Evolutionary conservation across 2,113 vertebrate genomes (phyloP).

Genomic region (Euleptes europaea): DNA sequence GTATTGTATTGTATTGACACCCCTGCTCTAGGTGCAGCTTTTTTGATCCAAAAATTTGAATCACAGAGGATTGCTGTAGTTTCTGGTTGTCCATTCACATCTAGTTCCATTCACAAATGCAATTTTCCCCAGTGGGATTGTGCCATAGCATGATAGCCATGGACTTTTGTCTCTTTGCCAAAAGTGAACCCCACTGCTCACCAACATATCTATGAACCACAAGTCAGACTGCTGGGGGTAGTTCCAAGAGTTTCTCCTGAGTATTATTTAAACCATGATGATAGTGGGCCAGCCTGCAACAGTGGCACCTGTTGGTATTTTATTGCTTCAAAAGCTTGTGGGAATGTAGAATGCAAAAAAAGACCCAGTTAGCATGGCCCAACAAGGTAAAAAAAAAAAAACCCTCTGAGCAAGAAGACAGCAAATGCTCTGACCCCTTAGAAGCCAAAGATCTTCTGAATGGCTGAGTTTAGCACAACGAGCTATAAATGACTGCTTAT

Average conservation of each 20-base stretch:
- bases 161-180: background rate
- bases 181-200: background rate
- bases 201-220: background rate
- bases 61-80: background rate
- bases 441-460: too few relatives aligned
- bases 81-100: background rate
- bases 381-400: background rate
- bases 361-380: background rate
- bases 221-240: background rate
- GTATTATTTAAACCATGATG: background rate
- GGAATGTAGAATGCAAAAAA: background rate
- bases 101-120: background rate
- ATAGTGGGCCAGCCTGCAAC: background rate
- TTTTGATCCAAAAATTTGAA: background rate
- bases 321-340: background rate
- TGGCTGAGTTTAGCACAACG: background rate
- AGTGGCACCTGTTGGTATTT: background rate
- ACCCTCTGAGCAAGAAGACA: background rate
- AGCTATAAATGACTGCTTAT: background rate
- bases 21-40: background rate
- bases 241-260: background rate
- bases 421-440: background rate
- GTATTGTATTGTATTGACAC: too few relatives aligned
- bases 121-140: background rate
- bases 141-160: background rate